Evolutionary conservation across 2,888 invertebrate species (phyloP).

Genomic region (Dryocosmus kuriphilus): DNA sequence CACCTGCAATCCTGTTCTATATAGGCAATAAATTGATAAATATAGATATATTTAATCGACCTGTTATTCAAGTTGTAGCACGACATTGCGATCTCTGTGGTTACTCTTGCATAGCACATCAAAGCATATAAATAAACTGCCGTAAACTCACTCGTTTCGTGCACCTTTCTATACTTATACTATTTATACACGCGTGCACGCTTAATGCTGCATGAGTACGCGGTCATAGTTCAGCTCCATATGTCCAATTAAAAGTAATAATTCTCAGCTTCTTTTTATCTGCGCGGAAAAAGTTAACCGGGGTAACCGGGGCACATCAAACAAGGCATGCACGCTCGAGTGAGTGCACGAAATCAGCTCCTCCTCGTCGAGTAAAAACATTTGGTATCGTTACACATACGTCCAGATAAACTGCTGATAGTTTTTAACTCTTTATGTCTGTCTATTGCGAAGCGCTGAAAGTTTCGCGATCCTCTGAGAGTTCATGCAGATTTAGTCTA

Average conservation of each 20-base stretch:
- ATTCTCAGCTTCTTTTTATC: slow-evolving; percentile 26
- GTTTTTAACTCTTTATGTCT: background rate
- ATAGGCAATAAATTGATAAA: slow-evolving; percentile 17
- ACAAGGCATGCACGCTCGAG: background rate
- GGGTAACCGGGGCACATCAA: slow-evolving; percentile 15
- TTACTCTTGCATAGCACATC: slow-evolving; percentile 64
- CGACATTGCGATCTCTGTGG: slow-evolving; percentile 64
- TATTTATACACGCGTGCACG: slow-evolving; percentile 5
- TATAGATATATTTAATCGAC: slow-evolving; percentile 1
- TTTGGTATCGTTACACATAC: slow-evolving; percentile 27
- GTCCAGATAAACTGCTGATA: slow-evolving; percentile 23
- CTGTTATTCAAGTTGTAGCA: slow-evolving; percentile 32
- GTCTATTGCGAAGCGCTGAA: slow-evolving; percentile 2
- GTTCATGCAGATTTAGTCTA: slow-evolving; percentile 9
- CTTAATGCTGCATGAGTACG: background rate
- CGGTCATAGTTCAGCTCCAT: slow-evolving; percentile 14
- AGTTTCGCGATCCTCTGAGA: too few species aligned
- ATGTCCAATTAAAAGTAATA: slow-evolving; percentile 23
- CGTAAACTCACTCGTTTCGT: slow-evolving; percentile 61
- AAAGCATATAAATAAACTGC: slow-evolving; percentile 63
- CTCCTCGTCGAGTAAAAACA: slow-evolving; percentile 26
- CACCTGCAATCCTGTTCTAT: slow-evolving; percentile 6
- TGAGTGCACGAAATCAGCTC: slow-evolving; percentile 26
- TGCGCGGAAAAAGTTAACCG: background rate
- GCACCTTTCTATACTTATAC: slow-evolving; percentile 51